Conservation (phyloP, 2,797 vertebrate species). For the Cynopterus sphinx region DNA sequence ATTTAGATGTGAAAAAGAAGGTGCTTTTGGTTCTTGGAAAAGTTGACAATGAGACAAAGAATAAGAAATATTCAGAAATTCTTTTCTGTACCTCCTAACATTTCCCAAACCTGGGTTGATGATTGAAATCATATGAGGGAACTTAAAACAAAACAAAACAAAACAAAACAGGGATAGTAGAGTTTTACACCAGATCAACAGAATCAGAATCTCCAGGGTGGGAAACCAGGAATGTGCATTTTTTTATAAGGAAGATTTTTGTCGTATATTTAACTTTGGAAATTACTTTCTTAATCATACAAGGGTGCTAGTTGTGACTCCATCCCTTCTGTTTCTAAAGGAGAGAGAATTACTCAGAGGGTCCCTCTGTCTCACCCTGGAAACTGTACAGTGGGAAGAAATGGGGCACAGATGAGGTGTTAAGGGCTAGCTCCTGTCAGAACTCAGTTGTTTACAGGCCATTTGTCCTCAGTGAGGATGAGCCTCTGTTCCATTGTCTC, state of each 20-base stretch:
- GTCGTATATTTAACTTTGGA: background rate
- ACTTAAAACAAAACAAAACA: background rate
- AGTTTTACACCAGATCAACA: background rate
- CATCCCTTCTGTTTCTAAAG: background rate
- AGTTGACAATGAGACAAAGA: background rate
- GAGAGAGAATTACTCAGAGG: background rate
- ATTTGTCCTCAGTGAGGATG: background rate
- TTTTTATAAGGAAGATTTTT: background rate
- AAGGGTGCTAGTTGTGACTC: background rate
- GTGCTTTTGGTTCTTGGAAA: background rate
- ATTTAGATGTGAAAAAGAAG: background rate
- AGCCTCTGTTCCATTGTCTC: background rate
- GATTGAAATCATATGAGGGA: background rate
- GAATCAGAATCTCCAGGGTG: background rate
- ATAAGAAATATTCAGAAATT: background rate
- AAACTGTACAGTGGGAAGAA: background rate
- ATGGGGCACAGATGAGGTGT: background rate
- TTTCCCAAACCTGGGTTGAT: background rate
- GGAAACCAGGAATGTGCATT: background rate
- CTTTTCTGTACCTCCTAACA: background rate
- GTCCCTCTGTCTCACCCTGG: background rate
- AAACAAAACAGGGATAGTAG: background rate
- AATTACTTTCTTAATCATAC: background rate
- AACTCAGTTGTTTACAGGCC: background rate
- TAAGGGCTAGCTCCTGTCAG: background rate